Conservation (phyloP, 2,888 invertebrate species). For the Lissocephala sabroskyi region DNA sequence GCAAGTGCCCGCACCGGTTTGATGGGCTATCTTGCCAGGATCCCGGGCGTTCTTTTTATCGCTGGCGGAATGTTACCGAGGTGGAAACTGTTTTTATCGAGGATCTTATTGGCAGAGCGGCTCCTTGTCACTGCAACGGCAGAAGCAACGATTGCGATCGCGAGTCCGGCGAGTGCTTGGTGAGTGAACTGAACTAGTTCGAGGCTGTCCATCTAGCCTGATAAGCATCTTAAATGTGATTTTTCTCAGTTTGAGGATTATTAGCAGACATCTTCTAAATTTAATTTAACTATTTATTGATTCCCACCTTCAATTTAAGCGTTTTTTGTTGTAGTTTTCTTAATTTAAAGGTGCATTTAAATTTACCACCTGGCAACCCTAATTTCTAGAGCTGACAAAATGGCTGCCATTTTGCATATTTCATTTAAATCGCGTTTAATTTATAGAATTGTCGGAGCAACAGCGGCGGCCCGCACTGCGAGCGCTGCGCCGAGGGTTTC, state of each 20-base stretch:
- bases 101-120: conserved; percentile 84
- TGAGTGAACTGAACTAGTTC: conserved; percentile 74
- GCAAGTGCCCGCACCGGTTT: conserved; percentile 87
- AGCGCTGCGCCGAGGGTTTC: conserved; percentile 88
- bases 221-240: too few species aligned
- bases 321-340: too few species aligned
- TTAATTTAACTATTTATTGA: too few species aligned
- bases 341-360: too few species aligned
- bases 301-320: too few species aligned
- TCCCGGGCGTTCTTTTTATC: conserved; percentile 86
- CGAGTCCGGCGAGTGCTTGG: conserved; percentile 89
- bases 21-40: conserved; percentile 92
- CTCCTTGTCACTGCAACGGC: conserved; percentile 86
- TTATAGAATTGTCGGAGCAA: conserved; percentile 86
- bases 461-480: conserved; percentile 88
- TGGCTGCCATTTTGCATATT: too few species aligned
- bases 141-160: conserved; percentile 85
- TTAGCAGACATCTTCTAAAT: too few species aligned
- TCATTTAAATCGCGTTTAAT: too few species aligned
- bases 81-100: conserved; percentile 80
- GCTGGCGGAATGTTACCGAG: conserved; percentile 78
- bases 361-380: too few species aligned
- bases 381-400: too few species aligned
- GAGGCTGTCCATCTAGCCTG: too few species aligned
- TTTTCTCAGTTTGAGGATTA: too few species aligned